Conservation (phyloP, 1,140 invertebrate genomes). For the Eumeta japonica region DNA sequence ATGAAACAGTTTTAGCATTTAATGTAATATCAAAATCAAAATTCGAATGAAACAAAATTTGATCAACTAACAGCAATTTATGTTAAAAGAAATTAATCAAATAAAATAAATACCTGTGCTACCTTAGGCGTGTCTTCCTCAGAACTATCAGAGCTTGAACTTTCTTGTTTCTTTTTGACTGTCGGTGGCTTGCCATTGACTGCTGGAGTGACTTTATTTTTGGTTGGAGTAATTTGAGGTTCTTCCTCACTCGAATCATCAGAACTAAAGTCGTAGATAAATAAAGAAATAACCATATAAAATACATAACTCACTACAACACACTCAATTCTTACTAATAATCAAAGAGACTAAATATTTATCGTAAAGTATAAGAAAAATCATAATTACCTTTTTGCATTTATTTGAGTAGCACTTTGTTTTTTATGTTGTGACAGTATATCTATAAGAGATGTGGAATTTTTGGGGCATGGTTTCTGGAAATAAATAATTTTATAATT, state of each 20-base stretch:
- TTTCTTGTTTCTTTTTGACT: slow-evolving; percentile 22
- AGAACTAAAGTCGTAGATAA: too few species aligned
- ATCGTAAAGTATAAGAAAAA: slow-evolving; percentile 4
- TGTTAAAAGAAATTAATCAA: too few species aligned
- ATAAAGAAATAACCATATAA: slow-evolving; percentile 9
- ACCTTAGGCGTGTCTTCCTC: slow-evolving; percentile 32
- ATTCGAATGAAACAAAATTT: too few species aligned
- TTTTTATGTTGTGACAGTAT: slow-evolving; percentile 26
- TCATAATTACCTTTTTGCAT: slow-evolving; percentile 22
- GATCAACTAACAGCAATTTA: too few species aligned
- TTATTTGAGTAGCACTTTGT: slow-evolving; percentile 14
- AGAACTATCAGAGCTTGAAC: slow-evolving; percentile 35
- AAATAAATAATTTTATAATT: slow-evolving; percentile 9
- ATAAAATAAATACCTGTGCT: slow-evolving; percentile 21
- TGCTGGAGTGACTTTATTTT: slow-evolving; percentile 24
- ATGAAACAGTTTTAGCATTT: too few species aligned
- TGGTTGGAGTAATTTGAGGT: too few species aligned
- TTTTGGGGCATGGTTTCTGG: slow-evolving; percentile 37
- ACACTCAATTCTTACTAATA: background rate
- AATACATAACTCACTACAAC: slow-evolving; percentile 5
- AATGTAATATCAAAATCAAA: too few species aligned
- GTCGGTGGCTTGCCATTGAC: slow-evolving; percentile 25
- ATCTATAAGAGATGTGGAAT: slow-evolving; percentile 24
- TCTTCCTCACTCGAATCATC: slow-evolving; percentile 31
- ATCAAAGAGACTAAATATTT: too few species aligned